phyloP scores from a whole-genome alignment of 2,797 vertebrate genomes.

The Gadopsis bispinosus region DNA sequence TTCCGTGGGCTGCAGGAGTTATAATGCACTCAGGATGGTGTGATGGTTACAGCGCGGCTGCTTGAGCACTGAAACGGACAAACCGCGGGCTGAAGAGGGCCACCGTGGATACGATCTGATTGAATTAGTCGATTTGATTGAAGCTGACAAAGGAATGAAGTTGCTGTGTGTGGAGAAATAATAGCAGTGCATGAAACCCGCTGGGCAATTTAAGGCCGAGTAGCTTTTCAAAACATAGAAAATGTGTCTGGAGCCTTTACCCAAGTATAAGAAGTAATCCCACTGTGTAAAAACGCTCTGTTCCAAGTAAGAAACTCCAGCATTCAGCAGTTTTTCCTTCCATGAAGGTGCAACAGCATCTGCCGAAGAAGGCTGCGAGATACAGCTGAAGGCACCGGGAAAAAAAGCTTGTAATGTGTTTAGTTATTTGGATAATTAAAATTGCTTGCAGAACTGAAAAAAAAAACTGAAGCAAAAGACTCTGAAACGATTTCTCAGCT shows the following conservation, averaged over 20 bases:
- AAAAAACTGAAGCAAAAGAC: neutral
- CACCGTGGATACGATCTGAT: neutral
- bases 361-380: no score
- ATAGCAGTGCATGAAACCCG: neutral
- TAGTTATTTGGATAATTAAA: neutral
- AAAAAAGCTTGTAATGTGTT: no score
- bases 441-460: neutral
- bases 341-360: no score
- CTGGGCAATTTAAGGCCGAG: neutral
- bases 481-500: no score
- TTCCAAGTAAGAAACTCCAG: no score
- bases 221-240: neutral
- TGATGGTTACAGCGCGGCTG: neutral
- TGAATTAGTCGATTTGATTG: neutral
- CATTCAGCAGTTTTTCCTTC: no score
- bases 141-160: slow-evolving; percentile 14
- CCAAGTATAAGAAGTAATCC: no score
- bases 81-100: neutral
- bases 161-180: slow-evolving; percentile 2
- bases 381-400: no score
- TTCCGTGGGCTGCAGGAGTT: neutral
- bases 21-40: neutral
- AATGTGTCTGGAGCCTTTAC: no score
- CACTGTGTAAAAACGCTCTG: no score
- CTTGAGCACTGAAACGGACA: neutral